These are phyloP conservation scores for Cylindroiulus punctatus DNA, from an alignment of 2,888 invertebrate species.

Conservation along the genomic window DNA sequence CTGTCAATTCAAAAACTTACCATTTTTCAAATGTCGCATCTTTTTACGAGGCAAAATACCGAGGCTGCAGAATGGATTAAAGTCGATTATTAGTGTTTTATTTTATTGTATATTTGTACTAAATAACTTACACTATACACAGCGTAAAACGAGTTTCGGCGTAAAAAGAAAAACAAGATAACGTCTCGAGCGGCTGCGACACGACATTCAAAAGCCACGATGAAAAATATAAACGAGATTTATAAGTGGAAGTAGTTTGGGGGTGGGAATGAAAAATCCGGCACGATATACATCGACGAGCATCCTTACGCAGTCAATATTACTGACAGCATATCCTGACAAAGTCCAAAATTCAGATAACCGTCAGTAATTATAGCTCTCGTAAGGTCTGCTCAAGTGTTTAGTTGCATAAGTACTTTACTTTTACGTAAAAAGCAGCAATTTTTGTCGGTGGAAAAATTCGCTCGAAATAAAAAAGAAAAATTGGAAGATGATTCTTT, in stretches of 20 bases:
- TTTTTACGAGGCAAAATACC: neutral
- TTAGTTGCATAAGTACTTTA: no score
- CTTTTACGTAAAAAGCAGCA: neutral
- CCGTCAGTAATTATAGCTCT: no score
- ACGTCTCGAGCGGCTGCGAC: neutral
- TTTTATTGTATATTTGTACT: conserved; percentile 31
- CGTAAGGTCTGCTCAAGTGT: no score
- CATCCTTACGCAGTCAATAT: no score
- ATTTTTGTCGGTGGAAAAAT: neutral
- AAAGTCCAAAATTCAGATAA: no score
- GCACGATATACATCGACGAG: no score
- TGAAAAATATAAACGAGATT: neutral
- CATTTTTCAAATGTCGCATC: neutral
- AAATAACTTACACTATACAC: conserved; percentile 45
- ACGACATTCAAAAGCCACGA: neutral
- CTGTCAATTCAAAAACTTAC: no score
- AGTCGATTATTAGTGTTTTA: neutral
- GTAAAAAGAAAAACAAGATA: neutral
- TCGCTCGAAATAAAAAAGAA: neutral
- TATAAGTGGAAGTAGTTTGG: neutral
- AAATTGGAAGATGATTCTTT: neutral
- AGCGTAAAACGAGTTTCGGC: neutral
- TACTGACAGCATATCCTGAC: no score
- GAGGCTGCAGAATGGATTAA: neutral
- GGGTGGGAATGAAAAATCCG: neutral